phyloP scores from a whole-genome alignment of 2,888 invertebrate genomes.

The Sphecodes monilicornis region DNA sequence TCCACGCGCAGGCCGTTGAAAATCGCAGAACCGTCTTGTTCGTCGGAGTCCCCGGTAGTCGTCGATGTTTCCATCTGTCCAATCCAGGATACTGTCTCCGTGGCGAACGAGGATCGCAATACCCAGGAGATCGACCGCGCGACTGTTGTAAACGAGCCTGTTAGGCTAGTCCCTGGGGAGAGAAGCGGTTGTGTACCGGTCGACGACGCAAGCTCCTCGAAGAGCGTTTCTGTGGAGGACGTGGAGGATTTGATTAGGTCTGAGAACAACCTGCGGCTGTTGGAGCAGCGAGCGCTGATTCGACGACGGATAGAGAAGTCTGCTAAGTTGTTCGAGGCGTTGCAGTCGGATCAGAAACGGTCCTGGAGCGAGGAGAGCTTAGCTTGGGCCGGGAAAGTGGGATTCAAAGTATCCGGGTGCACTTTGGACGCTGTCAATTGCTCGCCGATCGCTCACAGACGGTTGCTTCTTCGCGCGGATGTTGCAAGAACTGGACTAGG shows the following conservation, averaged over 20 bases:
- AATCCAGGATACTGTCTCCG: constrained; percentile 30
- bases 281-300: constrained; percentile 67
- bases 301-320: constrained; percentile 41
- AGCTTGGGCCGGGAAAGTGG: not conserved
- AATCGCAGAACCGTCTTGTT: not conserved
- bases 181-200: not conserved
- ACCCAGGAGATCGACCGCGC: not conserved
- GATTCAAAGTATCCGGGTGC: not conserved
- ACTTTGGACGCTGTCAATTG: constrained; percentile 11
- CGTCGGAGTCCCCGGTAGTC: not conserved
- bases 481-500: not conserved
- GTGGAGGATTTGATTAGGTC: constrained; percentile 78
- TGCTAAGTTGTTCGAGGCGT: not conserved
- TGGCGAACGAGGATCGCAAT: constrained; percentile 1
- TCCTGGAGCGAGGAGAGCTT: constrained; percentile 53
- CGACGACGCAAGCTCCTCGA: constrained; percentile 58
- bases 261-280: constrained; percentile 71
- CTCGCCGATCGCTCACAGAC: constrained; percentile 31
- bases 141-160: not conserved
- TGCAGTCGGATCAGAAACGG: constrained; percentile 8
- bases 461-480: not conserved
- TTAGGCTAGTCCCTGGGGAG: not conserved
- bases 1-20: constrained; percentile 33
- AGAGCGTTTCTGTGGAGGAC: constrained; percentile 77
- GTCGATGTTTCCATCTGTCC: not conserved